These are phyloP conservation scores for Ennomos quercinarius DNA, from an alignment of 2,888 invertebrate species.

Conservation along the genomic window DNA sequence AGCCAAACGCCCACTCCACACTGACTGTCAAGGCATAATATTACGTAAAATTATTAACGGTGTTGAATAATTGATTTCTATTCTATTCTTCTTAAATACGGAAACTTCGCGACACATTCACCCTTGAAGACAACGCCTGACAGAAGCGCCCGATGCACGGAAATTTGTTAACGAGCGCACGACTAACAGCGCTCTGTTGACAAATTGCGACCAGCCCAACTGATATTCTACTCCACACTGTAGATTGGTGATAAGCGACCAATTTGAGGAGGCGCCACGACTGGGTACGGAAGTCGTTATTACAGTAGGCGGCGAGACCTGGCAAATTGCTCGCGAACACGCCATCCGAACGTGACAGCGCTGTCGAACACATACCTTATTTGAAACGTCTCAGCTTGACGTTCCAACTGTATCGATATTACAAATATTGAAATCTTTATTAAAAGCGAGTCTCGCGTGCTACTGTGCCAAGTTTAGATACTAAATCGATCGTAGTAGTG, in stretches of 20 bases:
- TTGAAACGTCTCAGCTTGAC: slow-evolving; percentile 79
- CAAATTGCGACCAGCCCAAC: slow-evolving; percentile 78
- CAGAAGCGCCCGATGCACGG: slow-evolving; percentile 9
- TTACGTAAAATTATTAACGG: too few relatives aligned
- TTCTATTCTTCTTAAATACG: too few relatives aligned
- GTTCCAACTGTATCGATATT: slow-evolving; percentile 66
- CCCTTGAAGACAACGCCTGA: neutral
- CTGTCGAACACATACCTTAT: slow-evolving; percentile 83
- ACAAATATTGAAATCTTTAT: slow-evolving; percentile 59
- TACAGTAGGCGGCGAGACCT: slow-evolving; percentile 83
- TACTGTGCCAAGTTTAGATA: slow-evolving; percentile 24
- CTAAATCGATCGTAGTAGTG: neutral
- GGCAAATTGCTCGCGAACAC: slow-evolving; percentile 82
- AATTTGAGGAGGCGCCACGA: slow-evolving; percentile 85
- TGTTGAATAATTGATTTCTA: too few relatives aligned
- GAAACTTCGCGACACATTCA: too few relatives aligned
- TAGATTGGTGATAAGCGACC: slow-evolving; percentile 85
- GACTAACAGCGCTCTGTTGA: slow-evolving; percentile 69
- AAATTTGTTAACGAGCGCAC: slow-evolving; percentile 55
- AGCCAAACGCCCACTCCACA: too few relatives aligned
- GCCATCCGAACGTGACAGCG: slow-evolving; percentile 83
- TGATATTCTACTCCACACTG: slow-evolving; percentile 78
- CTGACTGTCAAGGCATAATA: too few relatives aligned
- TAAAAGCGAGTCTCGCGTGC: slow-evolving; percentile 31
- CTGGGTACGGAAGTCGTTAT: slow-evolving; percentile 85